Evolutionary conservation across 1,140 invertebrate genomes (phyloP).

Genomic region (Trichonephila clavipes): DNA sequence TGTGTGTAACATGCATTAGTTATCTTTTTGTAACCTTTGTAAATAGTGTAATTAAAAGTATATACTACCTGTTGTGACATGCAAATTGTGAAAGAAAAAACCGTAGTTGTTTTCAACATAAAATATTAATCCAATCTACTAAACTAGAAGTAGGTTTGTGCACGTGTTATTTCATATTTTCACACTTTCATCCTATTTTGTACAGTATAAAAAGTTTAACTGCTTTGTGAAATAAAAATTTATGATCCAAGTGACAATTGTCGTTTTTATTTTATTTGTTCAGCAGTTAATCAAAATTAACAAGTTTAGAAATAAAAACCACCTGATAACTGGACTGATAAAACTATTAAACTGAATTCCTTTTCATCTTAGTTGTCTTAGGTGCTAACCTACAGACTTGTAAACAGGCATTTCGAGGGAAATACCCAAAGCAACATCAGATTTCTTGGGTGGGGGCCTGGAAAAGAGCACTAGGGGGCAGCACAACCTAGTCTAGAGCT

Average conservation of each 20-base stretch:
- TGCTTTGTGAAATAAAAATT: conserved; percentile 49
- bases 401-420: too few species aligned
- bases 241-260: neutral
- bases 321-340: too few species aligned
- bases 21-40: conserved; percentile 26
- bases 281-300: neutral
- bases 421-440: too few species aligned
- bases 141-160: conserved; percentile 24
- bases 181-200: conserved; percentile 69
- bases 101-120: neutral
- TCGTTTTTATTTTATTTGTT: neutral
- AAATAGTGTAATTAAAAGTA: conserved; percentile 38
- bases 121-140: neutral
- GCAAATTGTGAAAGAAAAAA: neutral
- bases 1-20: neutral
- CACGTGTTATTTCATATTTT: conserved; percentile 69
- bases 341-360: too few species aligned
- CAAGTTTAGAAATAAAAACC: too few species aligned
- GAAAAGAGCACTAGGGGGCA: too few species aligned
- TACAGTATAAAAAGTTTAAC: conserved; percentile 75
- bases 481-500: too few species aligned
- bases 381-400: too few species aligned
- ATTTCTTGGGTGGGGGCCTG: too few species aligned
- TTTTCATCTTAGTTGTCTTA: too few species aligned
- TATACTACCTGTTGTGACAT: neutral